These are phyloP conservation scores for Dendrocincla tyrannina DNA, from an alignment of 2,797 vertebrate genomes.

Conservation along the genomic window DNA sequence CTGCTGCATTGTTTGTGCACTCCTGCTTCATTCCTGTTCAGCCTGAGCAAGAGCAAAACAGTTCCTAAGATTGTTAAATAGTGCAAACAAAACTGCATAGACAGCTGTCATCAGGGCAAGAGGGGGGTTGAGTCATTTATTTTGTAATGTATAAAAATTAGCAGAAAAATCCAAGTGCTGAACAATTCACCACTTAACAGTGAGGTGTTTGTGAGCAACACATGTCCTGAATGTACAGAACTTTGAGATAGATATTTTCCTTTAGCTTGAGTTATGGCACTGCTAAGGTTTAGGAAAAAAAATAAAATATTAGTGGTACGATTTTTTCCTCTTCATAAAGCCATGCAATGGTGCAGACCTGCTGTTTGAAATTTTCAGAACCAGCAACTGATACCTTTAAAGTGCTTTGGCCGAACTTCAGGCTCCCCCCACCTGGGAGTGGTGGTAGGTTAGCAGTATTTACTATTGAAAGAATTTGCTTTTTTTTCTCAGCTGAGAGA, in stretches of 20 bases:
- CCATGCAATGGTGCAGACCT: not conserved
- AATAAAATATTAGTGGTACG: not conserved
- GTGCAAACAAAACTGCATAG: not conserved
- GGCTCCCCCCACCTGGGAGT: not conserved
- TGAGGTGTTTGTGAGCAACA: rapidly evolving
- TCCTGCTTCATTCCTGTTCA: not conserved
- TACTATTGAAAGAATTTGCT: not conserved
- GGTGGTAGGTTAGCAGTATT: not conserved
- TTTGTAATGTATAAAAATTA: not conserved
- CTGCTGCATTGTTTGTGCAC: not conserved
- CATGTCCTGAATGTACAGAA: not conserved
- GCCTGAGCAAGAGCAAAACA: not conserved
- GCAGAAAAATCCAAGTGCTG: not conserved
- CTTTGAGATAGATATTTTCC: not conserved
- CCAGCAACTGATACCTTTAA: not conserved
- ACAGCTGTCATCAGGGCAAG: rapidly evolving
- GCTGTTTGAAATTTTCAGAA: not conserved
- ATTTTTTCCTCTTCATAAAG: not conserved
- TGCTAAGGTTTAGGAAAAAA: not conserved
- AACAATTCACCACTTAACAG: not conserved
- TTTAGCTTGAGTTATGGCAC: not conserved
- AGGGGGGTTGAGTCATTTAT: not conserved
- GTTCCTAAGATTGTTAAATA: not conserved
- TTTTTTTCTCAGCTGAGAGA: not conserved
- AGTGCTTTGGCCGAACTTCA: not conserved